Conservation (phyloP, 2,888 invertebrate species). For the Petrophora chlorosata region DNA sequence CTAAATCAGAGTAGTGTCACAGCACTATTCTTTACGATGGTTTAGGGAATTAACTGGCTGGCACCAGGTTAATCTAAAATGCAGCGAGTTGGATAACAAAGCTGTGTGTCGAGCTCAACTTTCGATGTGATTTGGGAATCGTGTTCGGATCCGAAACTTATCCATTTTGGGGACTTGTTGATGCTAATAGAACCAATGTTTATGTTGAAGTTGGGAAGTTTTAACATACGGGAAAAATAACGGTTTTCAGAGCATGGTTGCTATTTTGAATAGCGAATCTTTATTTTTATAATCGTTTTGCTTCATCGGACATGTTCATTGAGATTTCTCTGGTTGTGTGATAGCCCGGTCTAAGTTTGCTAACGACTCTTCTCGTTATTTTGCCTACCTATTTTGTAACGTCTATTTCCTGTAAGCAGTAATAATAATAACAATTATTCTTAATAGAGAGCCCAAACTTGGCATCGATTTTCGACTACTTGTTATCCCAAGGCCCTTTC, state of each 20-base stretch:
- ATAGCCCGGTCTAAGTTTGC: no score
- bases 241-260: not conserved
- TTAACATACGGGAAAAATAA: constrained; percentile 7
- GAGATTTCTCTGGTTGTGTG: no score
- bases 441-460: no score
- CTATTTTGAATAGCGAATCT: no score
- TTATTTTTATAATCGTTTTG: no score
- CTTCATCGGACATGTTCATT: no score
- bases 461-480: constrained; percentile 3
- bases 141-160: constrained; percentile 20
- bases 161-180: constrained; percentile 25
- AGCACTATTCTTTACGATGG: constrained; percentile 2
- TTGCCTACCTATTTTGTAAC: no score
- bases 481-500: constrained; percentile 4
- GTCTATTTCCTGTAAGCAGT: not conserved
- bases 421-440: not conserved
- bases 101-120: constrained; percentile 21
- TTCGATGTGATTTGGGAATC: constrained; percentile 27
- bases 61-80: constrained; percentile 34
- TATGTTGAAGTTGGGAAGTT: constrained; percentile 11
- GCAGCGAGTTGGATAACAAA: constrained; percentile 31
- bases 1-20: not conserved
- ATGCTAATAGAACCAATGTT: constrained; percentile 25
- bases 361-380: no score
- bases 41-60: constrained; percentile 5